phyloP scores from a whole-genome alignment of 2,888 invertebrate species.

The Myathropa florea region DNA sequence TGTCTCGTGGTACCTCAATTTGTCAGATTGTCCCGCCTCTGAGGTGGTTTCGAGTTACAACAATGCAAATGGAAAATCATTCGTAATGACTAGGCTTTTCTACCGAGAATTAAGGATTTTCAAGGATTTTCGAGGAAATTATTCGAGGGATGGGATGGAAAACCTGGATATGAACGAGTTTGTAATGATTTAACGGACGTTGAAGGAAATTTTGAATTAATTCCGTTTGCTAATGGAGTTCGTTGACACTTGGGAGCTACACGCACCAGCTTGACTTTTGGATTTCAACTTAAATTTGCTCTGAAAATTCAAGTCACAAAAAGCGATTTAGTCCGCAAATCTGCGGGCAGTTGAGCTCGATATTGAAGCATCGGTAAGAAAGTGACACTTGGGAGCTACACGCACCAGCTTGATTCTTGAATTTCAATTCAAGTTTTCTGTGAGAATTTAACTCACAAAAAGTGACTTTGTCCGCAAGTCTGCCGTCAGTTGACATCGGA shows the following conservation, averaged over 20 bases:
- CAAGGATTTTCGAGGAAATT: slow-evolving; percentile 21
- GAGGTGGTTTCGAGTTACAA: slow-evolving; percentile 35
- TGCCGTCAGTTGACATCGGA: too few relatives aligned
- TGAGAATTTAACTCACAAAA: too few relatives aligned
- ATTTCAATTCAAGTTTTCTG: too few relatives aligned
- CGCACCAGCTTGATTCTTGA: background rate
- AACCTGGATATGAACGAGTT: background rate
- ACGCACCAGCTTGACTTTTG: background rate
- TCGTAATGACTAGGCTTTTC: background rate
- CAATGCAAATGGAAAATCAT: background rate
- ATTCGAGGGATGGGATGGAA: background rate
- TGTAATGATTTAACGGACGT: background rate
- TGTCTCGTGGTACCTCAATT: slow-evolving; percentile 21
- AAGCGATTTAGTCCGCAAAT: too few relatives aligned
- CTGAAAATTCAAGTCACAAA: too few relatives aligned
- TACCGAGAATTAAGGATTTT: background rate
- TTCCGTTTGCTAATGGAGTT: background rate
- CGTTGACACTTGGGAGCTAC: background rate
- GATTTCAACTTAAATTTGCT: too few relatives aligned
- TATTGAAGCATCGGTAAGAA: too few relatives aligned
- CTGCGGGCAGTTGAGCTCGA: too few relatives aligned
- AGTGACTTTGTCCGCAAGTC: too few relatives aligned
- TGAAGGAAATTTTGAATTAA: background rate
- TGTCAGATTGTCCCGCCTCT: slow-evolving; percentile 38
- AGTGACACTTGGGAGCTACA: background rate